These are phyloP conservation scores for Patiria pectinifera DNA, from an alignment of 53 echinoderm and acorn worm species.

Conservation along the genomic window DNA sequence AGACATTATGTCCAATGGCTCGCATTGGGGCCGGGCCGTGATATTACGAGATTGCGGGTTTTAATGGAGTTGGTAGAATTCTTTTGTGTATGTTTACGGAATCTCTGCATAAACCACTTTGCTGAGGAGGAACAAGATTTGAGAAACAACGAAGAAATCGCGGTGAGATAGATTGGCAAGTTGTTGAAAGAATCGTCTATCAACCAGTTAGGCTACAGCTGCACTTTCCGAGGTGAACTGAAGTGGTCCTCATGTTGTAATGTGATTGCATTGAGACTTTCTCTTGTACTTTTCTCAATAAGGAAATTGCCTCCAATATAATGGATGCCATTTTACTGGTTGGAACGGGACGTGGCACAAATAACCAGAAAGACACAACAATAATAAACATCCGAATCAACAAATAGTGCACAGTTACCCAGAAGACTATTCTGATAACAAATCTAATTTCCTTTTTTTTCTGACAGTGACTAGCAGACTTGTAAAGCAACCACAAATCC, in stretches of 20 bases:
- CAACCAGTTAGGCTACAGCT: not conserved
- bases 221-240: slow-evolving; percentile 35
- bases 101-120: slow-evolving; percentile 53
- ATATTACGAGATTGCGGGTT: slow-evolving; percentile 31
- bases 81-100: slow-evolving; percentile 44
- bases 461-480: not conserved
- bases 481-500: not conserved
- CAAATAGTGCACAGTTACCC: slow-evolving; percentile 3
- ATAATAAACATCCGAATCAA: slow-evolving; percentile 4
- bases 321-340: not conserved
- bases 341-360: not conserved
- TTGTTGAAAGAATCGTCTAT: slow-evolving; percentile 54
- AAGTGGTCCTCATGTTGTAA: slow-evolving; percentile 11
- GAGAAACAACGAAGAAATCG: not conserved
- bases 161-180: slow-evolving; percentile 28
- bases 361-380: slow-evolving; percentile 10
- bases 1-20: slow-evolving; percentile 21
- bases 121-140: not conserved
- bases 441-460: not conserved
- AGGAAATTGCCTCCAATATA: slow-evolving; percentile 17
- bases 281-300: not conserved
- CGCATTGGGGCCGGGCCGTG: not conserved
- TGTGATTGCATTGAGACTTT: not conserved
- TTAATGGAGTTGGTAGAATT: slow-evolving; percentile 14
- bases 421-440: not conserved